phyloP scores from a whole-genome alignment of 2,113 vertebrate species.

The Cariama cristata region DNA sequence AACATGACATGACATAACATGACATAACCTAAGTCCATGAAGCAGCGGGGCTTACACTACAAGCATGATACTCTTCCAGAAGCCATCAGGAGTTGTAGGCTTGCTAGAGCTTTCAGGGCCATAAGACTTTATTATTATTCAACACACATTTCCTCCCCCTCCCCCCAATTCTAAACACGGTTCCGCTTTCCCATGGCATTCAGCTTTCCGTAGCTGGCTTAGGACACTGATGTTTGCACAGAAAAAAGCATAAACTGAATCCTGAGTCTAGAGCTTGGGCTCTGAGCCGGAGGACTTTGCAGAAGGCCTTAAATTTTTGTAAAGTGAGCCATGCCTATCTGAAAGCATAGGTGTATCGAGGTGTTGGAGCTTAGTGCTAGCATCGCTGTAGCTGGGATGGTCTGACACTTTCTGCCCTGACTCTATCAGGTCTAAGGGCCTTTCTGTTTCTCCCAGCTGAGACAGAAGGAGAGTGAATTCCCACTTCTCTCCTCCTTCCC shows the following conservation, averaged over 20 bases:
- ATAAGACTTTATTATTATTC: background rate
- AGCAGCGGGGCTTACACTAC: rapidly evolving
- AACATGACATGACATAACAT: too few relatives aligned
- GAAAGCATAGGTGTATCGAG: background rate
- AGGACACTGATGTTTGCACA: background rate
- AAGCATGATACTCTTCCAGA: background rate
- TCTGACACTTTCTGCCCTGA: background rate
- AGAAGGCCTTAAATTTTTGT: background rate
- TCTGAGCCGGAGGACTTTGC: background rate
- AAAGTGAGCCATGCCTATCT: background rate
- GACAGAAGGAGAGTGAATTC: background rate
- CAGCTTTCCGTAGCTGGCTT: background rate
- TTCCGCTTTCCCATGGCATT: background rate
- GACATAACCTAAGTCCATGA: background rate
- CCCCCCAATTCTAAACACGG: rapidly evolving
- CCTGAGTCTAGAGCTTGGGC: background rate
- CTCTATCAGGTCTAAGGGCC: background rate
- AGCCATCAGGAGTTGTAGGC: background rate
- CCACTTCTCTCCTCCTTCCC: background rate
- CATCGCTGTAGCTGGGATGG: background rate
- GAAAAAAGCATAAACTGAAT: background rate
- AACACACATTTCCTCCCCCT: background rate
- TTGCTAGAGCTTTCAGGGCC: background rate
- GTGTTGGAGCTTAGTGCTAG: background rate
- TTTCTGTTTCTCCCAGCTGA: background rate